Base-by-base conservation (phyloP, 2,797 vertebrate genomes). In the Triplophysa bombifrons region DNA sequence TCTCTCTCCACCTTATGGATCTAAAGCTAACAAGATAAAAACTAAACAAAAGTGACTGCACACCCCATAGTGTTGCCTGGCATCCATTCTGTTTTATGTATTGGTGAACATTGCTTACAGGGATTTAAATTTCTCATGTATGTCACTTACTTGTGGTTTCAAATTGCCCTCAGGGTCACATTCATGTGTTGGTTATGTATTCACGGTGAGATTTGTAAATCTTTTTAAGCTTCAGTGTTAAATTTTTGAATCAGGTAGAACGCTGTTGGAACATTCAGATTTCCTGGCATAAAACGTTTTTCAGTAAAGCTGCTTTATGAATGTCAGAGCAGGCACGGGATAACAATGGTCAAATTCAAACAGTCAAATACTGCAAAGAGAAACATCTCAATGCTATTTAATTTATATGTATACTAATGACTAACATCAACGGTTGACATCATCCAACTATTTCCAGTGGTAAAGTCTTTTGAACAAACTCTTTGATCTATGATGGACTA, bases 281-380 rank as follows among this genome's bases (percentile, higher is more conserved):
- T 71, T 51, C 13, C 38, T 65, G 25, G 65, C 72, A 65, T 17
- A 78, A 71, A 38, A 46, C 4, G 38, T 74, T 51, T 75, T 71
- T 71, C 14, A 27, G 63, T 76, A 74, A 66, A 81, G 68, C 72
- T 63, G 76, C 66, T 68, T 76, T 75, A 55, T n/a, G 13, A 82
- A 53, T 69, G 14, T 41, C 51, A 1, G 16, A 38, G 7, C 56
- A 66, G 48, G 46, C 55, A 66, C 34, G 78, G 56, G 51, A 34
- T 46, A 63, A 55, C 66, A 77, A 44, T 56, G 10, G 56, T 65
- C 38, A 56, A 81, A 75, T 41, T 53, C 38, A 55, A 41, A 74
- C 14, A 66, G 64, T 75, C 48, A 53, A 20, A 61, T 67, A 55
- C 53, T 63, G 13, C 22, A 55, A 16, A 44, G 48, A 53, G 16